A percentile compares a stretch with the other conserved stretches of the same genome.
Conservation (phyloP, 2,888 invertebrate genomes). For the Axea sp. region DNA sequence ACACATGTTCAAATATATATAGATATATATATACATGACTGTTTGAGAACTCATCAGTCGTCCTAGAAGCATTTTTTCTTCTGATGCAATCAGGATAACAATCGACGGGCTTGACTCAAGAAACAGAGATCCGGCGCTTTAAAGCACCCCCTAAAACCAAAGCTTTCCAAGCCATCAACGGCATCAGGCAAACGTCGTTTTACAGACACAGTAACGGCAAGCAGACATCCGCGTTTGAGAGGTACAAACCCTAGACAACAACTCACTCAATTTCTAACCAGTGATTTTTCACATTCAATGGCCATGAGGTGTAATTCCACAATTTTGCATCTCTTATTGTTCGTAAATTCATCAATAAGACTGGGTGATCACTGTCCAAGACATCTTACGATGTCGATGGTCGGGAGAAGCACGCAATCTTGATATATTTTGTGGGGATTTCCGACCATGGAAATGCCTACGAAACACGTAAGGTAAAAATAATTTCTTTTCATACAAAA, state of each 20-base stretch:
- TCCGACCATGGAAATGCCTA: no score
- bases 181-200: conserved; percentile 10
- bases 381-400: no score
- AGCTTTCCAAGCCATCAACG: conserved; percentile 31
- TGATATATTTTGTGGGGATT: no score
- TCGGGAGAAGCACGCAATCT: no score
- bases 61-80: conserved; percentile 15
- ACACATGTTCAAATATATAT: no score
- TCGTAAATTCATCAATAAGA: no score
- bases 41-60: conserved; percentile 34
- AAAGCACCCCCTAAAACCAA: conserved; percentile 19
- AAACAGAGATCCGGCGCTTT: conserved; percentile 20
- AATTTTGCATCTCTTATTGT: no score
- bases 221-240: conserved; percentile 47
- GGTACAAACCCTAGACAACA: conserved; percentile 29
- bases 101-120: conserved; percentile 6
- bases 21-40: conserved; percentile 55
- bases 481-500: no score
- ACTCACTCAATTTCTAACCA: not conserved
- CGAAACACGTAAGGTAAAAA: no score
- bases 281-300: not conserved
- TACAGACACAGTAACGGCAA: conserved; percentile 35
- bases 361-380: no score
- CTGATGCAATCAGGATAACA: conserved; percentile 8
- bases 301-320: no score